phyloP scores from a whole-genome alignment of 2,888 invertebrate genomes.

The Tanaodytes sp. region DNA sequence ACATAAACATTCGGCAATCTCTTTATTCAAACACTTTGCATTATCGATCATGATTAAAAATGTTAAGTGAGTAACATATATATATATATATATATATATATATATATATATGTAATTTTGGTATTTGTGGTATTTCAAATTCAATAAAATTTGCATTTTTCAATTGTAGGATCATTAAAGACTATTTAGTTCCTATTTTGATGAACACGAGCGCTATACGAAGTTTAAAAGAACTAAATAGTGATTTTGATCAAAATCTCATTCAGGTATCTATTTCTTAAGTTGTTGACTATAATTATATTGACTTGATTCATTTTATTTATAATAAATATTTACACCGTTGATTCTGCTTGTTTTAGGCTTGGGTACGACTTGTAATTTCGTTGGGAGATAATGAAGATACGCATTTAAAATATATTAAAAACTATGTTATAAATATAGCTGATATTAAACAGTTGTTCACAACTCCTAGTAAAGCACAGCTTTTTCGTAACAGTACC shows the following conservation, averaged over 20 bases:
- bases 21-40: slow-evolving; percentile 68
- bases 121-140: background rate
- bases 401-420: slow-evolving; percentile 59
- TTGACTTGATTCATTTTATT: background rate
- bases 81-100: too few relatives aligned
- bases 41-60: slow-evolving; percentile 67
- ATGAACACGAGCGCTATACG: slow-evolving; percentile 54
- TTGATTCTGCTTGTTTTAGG: too few relatives aligned
- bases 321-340: slow-evolving; percentile 38
- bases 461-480: slow-evolving; percentile 53
- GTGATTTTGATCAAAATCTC: slow-evolving; percentile 63
- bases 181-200: slow-evolving; percentile 63
- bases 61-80: slow-evolving; percentile 59
- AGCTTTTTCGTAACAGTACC: slow-evolving; percentile 60
- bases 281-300: slow-evolving; percentile 4
- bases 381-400: slow-evolving; percentile 58
- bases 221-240: slow-evolving; percentile 60
- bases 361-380: slow-evolving; percentile 68
- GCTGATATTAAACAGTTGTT: slow-evolving; percentile 64
- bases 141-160: slow-evolving; percentile 44
- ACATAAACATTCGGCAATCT: slow-evolving; percentile 64
- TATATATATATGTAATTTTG: background rate
- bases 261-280: slow-evolving; percentile 62
- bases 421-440: slow-evolving; percentile 59
- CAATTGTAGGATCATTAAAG: slow-evolving; percentile 65